Percentiles rank a stretch among this genome's conserved stretches.
Conservation (phyloP, 2,113 vertebrate species). For the Proterorhinus semilunaris region DNA sequence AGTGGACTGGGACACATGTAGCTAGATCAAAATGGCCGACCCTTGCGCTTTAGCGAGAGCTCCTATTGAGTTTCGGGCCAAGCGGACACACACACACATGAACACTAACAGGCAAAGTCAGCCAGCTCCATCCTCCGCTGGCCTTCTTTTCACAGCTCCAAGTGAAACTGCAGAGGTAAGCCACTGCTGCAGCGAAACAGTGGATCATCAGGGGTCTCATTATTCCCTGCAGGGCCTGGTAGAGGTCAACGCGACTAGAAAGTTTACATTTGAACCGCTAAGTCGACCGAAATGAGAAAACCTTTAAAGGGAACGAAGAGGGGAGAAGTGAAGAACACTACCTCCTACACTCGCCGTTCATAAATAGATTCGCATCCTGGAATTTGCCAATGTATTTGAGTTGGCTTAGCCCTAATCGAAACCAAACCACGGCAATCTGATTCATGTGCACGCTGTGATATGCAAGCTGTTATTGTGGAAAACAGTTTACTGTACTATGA, state of each 20-base stretch:
- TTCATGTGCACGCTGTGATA: constrained; percentile 69
- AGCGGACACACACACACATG: constrained; percentile 9
- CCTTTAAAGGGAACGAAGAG: constrained; percentile 61
- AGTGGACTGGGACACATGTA: constrained; percentile 21
- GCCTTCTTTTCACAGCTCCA: constrained; percentile 46
- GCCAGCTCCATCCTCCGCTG: constrained; percentile 42
- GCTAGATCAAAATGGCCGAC: constrained; percentile 36
- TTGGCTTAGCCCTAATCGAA: constrained; percentile 69
- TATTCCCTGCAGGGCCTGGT: constrained; percentile 57
- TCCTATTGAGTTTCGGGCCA: constrained; percentile 26
- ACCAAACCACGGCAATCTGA: constrained; percentile 67
- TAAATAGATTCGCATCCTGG: constrained; percentile 67
- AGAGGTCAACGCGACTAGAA: constrained; percentile 67
- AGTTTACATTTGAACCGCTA: constrained; percentile 68
- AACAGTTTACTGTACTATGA: constrained; percentile 49
- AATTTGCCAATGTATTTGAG: constrained; percentile 57
- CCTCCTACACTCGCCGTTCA: constrained; percentile 75
- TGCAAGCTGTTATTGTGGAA: constrained; percentile 69
- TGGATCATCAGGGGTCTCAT: constrained; percentile 62
- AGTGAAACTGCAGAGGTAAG: constrained; percentile 59
- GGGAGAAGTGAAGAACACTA: constrained; percentile 62
- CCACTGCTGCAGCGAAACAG: constrained; percentile 64
- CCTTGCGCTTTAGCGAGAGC: constrained; percentile 17
- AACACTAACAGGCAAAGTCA: constrained; percentile 16
- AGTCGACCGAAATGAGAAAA: constrained; percentile 71